These are phyloP conservation scores for Sebastes miniatus DNA, from an alignment of 2,797 vertebrate genomes.

Conservation along the genomic window DNA sequence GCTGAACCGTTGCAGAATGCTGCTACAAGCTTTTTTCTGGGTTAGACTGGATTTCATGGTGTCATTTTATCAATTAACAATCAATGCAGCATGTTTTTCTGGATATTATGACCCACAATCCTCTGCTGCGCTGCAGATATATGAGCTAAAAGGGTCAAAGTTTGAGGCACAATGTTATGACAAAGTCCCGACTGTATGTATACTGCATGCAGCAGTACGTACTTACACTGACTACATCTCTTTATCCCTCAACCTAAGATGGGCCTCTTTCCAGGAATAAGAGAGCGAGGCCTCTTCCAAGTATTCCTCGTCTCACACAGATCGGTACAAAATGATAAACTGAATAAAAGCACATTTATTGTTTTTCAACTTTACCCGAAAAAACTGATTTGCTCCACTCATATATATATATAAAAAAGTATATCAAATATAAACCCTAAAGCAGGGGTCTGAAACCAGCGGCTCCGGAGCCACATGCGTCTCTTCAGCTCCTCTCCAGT, in stretches of 20 bases:
- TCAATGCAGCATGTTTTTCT: neutral
- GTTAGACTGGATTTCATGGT: neutral
- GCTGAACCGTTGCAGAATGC: neutral
- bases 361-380: neutral
- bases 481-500: too few relatives aligned
- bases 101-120: too few relatives aligned
- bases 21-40: neutral
- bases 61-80: neutral
- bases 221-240: neutral
- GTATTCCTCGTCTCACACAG: neutral
- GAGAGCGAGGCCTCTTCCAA: neutral
- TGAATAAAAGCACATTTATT: too few relatives aligned
- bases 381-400: neutral
- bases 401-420: neutral
- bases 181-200: too few relatives aligned
- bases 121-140: too few relatives aligned
- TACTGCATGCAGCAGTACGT: rapidly evolving
- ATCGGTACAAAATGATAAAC: neutral
- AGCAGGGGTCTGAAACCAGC: rapidly evolving
- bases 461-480: too few relatives aligned
- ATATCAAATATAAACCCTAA: neutral
- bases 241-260: neutral
- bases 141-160: too few relatives aligned
- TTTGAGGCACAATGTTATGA: too few relatives aligned
- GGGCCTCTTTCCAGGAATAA: neutral